phyloP scores from a whole-genome alignment of 1,140 invertebrate genomes.

The Drosophila tristis region DNA sequence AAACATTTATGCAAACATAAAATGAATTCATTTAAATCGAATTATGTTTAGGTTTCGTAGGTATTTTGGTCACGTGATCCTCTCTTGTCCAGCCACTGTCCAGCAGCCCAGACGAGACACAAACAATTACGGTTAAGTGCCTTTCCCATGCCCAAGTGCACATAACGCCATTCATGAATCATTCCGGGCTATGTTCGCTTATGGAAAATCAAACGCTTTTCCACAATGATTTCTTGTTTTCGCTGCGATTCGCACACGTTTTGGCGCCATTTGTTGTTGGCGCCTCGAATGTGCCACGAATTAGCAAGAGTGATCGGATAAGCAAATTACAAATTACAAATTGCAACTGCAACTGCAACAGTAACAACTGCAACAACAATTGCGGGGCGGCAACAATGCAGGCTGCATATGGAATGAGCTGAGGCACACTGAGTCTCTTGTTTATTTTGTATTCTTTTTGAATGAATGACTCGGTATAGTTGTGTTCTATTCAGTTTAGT shows the following conservation, averaged over 20 bases:
- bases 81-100: neutral
- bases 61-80: conserved; percentile 26
- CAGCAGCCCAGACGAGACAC: conserved; percentile 17
- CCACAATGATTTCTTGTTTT: conserved; percentile 43
- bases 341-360: conserved; percentile 30
- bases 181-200: conserved; percentile 25
- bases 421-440: conserved; percentile 25
- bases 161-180: conserved; percentile 59
- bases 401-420: conserved; percentile 65
- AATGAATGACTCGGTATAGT: conserved; percentile 60
- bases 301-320: conserved; percentile 81
- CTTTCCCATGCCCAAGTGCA: conserved; percentile 19
- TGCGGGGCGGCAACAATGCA: conserved; percentile 35
- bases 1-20: no score
- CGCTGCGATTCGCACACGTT: conserved; percentile 47
- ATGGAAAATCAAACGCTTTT: conserved; percentile 56
- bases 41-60: no score
- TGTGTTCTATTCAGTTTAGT: neutral
- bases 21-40: no score
- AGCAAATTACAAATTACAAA: conserved; percentile 41
- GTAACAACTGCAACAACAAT: conserved; percentile 31
- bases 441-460: conserved; percentile 28
- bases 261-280: conserved; percentile 64
- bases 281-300: conserved; percentile 77
- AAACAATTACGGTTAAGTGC: conserved; percentile 40